These are phyloP conservation scores for Decapterus maruadsi DNA, from an alignment of 2,797 vertebrate species.

Conservation along the genomic window DNA sequence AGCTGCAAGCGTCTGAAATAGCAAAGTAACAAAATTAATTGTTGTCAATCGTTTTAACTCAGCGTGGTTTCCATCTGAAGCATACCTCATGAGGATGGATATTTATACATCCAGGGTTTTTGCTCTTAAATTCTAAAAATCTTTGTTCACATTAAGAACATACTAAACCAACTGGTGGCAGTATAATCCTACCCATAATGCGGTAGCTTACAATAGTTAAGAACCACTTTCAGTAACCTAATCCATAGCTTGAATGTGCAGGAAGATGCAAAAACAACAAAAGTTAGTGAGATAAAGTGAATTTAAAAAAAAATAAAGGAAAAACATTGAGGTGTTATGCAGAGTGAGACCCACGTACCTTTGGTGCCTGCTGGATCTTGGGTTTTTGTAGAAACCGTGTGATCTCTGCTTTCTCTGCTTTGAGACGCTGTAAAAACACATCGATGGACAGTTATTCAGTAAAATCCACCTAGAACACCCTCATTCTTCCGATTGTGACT, in stretches of 20 bases:
- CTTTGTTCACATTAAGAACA: no score
- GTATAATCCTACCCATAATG: no score
- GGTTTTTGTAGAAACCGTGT: slow-evolving; percentile 96
- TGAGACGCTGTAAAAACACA: slow-evolving; percentile 87
- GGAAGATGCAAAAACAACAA: no score
- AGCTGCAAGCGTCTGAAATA: slow-evolving; percentile 91
- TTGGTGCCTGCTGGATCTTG: slow-evolving; percentile 93
- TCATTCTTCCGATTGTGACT: background rate
- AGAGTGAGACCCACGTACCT: slow-evolving; percentile 82
- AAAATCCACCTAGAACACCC: background rate
- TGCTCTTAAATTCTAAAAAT: no score
- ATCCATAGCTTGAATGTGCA: no score
- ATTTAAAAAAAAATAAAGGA: no score
- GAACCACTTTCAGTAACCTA: no score
- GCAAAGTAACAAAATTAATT: background rate
- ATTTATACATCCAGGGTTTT: no score
- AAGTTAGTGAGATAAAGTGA: no score
- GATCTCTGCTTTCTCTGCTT: slow-evolving; percentile 96
- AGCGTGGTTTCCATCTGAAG: background rate
- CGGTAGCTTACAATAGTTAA: no score
- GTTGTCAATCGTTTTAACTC: background rate
- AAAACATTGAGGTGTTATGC: background rate
- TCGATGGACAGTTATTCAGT: background rate
- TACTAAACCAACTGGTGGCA: no score
- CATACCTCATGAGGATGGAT: no score